A percentile compares a stretch with the other conserved stretches of the same genome.
Conservation (phyloP, 2,113 vertebrate genomes). For the Tapirus terrestris region DNA sequence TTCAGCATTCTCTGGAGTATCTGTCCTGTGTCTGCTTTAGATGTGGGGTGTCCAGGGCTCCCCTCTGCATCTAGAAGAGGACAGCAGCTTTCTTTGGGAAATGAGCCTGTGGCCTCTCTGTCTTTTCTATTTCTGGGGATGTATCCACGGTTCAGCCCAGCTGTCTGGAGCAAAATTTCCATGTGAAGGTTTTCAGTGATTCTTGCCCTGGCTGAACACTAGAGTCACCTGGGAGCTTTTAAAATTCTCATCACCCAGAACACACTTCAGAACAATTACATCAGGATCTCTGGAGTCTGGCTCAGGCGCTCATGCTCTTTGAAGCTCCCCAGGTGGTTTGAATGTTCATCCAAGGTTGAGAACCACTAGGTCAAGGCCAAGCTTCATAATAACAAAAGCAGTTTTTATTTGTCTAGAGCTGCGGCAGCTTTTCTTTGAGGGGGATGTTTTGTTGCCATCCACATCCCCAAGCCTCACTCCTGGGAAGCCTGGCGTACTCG, state of each 20-base stretch:
- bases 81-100: neutral
- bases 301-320: neutral
- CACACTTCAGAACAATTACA: neutral
- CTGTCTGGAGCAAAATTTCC: neutral
- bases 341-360: neutral
- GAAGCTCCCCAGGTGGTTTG: neutral
- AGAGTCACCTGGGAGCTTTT: neutral
- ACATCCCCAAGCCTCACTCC: neutral
- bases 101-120: neutral
- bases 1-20: neutral
- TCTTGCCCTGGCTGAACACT: neutral
- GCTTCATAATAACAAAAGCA: neutral
- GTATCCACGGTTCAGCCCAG: neutral
- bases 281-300: neutral
- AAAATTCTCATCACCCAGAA: neutral
- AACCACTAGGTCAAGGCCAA: neutral
- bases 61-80: neutral
- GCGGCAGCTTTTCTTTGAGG: neutral
- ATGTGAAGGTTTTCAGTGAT: neutral
- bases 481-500: neutral
- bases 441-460: neutral
- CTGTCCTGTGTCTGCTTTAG: neutral
- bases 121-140: neutral
- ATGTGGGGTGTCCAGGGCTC: too few relatives aligned
- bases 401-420: neutral